These are phyloP conservation scores for Sesia apiformis DNA, from an alignment of 2,888 invertebrate genomes.

Conservation along the genomic window DNA sequence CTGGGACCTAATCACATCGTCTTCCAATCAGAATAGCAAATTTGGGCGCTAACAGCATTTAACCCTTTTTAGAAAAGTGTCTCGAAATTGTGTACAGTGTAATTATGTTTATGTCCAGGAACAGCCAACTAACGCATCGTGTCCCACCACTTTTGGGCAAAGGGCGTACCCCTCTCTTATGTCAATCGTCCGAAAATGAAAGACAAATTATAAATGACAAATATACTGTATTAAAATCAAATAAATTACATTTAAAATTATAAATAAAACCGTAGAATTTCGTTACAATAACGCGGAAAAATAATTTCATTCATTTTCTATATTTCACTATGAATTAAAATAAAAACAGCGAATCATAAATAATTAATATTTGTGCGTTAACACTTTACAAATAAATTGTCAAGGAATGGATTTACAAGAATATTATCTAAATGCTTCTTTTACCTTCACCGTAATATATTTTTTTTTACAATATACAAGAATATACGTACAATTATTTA, in stretches of 20 bases:
- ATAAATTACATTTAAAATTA: constrained; percentile 67
- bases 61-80: no score
- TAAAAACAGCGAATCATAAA: neutral
- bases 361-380: neutral
- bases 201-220: constrained; percentile 40
- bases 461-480: constrained; percentile 62
- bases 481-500: constrained; percentile 51
- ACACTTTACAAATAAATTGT: constrained; percentile 13
- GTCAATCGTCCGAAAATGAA: constrained; percentile 3
- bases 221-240: constrained; percentile 68
- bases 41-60: no score
- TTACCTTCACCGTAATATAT: constrained; percentile 19
- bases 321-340: neutral
- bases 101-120: no score
- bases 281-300: constrained; percentile 37
- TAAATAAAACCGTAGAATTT: constrained; percentile 58
- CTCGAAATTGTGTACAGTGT: no score
- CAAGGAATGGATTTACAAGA: constrained; percentile 33
- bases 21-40: neutral
- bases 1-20: neutral
- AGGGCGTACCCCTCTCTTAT: no score
- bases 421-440: constrained; percentile 24
- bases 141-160: no score
- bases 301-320: constrained; percentile 26
- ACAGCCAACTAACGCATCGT: no score